Percentiles rank a stretch among this genome's conserved stretches.
phyloP scores from a whole-genome alignment of 1,140 invertebrate genomes.

The Trinorchestia longiramus region DNA sequence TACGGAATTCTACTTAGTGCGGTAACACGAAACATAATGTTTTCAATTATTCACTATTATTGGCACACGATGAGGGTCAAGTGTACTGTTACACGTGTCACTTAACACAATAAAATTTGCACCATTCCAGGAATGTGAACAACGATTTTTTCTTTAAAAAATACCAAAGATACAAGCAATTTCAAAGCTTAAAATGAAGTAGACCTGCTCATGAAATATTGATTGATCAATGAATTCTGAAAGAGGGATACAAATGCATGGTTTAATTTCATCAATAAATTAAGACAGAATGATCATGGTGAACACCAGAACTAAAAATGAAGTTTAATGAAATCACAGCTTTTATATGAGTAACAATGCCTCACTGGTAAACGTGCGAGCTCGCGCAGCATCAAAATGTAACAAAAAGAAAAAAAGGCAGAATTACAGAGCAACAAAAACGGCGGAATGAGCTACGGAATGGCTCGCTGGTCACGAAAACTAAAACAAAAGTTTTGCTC shows the following conservation, averaged over 20 bases:
- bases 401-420: neutral
- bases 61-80: neutral
- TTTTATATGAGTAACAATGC: neutral
- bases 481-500: neutral
- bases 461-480: neutral
- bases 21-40: neutral
- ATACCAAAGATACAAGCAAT: neutral
- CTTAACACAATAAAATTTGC: neutral
- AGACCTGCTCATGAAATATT: neutral
- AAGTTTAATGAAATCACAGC: neutral
- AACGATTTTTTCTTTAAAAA: neutral
- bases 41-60: neutral
- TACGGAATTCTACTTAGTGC: neutral
- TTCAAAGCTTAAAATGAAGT: neutral
- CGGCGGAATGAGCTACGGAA: neutral
- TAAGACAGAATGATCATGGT: neutral
- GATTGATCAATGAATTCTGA: neutral
- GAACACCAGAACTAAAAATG: neutral
- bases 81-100: neutral
- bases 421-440: neutral
- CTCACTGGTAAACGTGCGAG: neutral
- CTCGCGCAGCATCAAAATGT: neutral
- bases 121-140: neutral
- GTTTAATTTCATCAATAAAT: neutral
- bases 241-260: neutral